Conservation (phyloP, 2,113 vertebrate genomes). For the Amblyopsis rosae region DNA sequence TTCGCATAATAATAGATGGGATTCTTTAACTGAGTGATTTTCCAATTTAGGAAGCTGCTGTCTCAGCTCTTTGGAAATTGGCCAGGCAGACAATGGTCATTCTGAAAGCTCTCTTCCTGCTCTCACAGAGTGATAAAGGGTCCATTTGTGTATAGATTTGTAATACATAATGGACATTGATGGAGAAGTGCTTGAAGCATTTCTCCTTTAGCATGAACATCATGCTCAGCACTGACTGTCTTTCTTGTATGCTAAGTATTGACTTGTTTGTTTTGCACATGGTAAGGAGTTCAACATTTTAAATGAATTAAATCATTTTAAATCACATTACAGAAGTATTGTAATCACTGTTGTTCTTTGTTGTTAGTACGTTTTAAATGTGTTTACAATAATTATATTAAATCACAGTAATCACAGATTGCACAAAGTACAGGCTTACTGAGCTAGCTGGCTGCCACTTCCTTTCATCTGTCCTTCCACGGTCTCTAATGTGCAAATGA, state of each 20-base stretch:
- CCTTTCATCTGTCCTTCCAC: constrained; percentile 13
- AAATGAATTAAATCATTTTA: not conserved
- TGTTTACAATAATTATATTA: not conserved
- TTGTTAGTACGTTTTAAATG: not conserved
- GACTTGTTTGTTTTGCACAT: too few relatives aligned
- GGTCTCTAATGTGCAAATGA: constrained; percentile 14
- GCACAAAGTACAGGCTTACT: constrained; percentile 19
- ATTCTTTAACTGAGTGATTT: constrained; percentile 37
- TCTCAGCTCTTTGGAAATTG: constrained; percentile 45
- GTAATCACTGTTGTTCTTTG: not conserved
- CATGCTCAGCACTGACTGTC: not conserved
- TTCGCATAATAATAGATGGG: not conserved
- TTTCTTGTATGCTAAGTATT: too few relatives aligned
- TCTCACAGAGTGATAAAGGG: constrained; percentile 61
- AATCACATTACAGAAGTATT: not conserved
- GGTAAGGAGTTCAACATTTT: not conserved
- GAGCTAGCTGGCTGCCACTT: constrained; percentile 27
- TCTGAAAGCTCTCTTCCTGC: constrained; percentile 61
- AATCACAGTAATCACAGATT: not conserved
- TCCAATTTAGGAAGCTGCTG: constrained; percentile 33
- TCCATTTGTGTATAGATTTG: constrained; percentile 47
- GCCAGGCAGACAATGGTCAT: constrained; percentile 23
- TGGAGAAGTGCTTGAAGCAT: constrained; percentile 44
- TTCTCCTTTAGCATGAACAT: constrained; percentile 19
- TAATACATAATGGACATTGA: constrained; percentile 66